Evolutionary conservation across 2,113 vertebrate genomes (phyloP).

Genomic region (Stegostoma tigrinum): DNA sequence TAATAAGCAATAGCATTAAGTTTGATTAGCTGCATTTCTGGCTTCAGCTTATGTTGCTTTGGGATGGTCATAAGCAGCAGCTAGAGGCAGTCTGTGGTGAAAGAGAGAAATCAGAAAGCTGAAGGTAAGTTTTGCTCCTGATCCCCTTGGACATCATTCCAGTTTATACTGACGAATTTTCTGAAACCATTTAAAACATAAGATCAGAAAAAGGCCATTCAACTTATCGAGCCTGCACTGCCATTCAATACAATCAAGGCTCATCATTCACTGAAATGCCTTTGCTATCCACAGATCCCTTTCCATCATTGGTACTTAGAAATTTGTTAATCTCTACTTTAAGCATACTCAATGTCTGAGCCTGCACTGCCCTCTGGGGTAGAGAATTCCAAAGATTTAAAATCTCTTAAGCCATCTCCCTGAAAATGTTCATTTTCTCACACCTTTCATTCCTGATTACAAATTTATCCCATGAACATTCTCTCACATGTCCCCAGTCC

Average conservation of each 20-base stretch:
- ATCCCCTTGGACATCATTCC: neutral
- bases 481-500: neutral
- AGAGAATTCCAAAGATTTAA: too few relatives aligned
- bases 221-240: too few relatives aligned
- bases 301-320: too few relatives aligned
- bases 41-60: neutral
- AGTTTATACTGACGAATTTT: neutral
- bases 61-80: neutral
- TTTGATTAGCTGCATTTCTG: neutral
- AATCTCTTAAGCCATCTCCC: too few relatives aligned
- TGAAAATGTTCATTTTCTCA: neutral
- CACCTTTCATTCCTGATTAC: neutral
- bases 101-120: neutral
- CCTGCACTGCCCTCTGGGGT: too few relatives aligned
- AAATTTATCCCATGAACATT: neutral
- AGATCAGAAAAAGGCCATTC: too few relatives aligned
- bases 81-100: neutral
- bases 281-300: too few relatives aligned
- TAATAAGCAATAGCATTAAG: neutral
- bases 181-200: neutral
- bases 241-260: too few relatives aligned
- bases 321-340: too few relatives aligned
- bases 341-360: too few relatives aligned
- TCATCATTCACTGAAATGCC: too few relatives aligned
- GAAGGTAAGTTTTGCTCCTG: neutral